Conservation (phyloP, 2,113 vertebrate species). For the Trogon surrucura region DNA sequence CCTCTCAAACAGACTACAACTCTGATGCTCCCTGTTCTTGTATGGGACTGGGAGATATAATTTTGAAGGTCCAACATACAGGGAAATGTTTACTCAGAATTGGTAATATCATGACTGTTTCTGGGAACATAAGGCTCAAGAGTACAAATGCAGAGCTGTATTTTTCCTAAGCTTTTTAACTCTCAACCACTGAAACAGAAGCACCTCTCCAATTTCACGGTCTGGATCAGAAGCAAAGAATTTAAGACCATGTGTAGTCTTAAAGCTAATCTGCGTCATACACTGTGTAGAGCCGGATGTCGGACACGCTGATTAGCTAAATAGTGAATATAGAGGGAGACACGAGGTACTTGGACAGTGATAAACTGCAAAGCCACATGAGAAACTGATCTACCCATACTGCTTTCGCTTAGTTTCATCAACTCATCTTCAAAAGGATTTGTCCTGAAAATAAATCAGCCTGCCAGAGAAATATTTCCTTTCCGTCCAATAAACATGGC, state of each 20-base stretch:
- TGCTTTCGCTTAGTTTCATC: background rate
- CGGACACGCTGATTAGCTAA: background rate
- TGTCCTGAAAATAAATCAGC: background rate
- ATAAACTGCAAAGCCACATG: background rate
- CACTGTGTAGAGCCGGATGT: background rate
- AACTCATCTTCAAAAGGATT: background rate
- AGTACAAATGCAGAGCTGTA: background rate
- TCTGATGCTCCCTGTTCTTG: background rate
- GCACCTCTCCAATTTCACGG: background rate
- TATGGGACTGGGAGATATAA: background rate
- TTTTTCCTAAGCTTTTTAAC: background rate
- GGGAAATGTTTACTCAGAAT: background rate
- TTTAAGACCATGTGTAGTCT: fast-evolving
- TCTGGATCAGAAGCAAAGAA: background rate
- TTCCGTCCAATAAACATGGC: background rate
- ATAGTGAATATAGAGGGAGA: background rate
- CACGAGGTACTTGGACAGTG: background rate
- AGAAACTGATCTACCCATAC: background rate
- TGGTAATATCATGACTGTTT: background rate
- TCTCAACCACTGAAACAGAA: background rate
- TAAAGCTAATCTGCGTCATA: background rate
- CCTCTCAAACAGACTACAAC: background rate
- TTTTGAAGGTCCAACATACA: background rate
- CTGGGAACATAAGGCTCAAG: background rate
- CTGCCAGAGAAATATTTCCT: background rate